A percentile compares a stretch with the other conserved stretches of the same genome.
These are phyloP conservation scores for Trichonephila inaurata DNA, from an alignment of 1,140 invertebrate genomes.

Conservation along the genomic window DNA sequence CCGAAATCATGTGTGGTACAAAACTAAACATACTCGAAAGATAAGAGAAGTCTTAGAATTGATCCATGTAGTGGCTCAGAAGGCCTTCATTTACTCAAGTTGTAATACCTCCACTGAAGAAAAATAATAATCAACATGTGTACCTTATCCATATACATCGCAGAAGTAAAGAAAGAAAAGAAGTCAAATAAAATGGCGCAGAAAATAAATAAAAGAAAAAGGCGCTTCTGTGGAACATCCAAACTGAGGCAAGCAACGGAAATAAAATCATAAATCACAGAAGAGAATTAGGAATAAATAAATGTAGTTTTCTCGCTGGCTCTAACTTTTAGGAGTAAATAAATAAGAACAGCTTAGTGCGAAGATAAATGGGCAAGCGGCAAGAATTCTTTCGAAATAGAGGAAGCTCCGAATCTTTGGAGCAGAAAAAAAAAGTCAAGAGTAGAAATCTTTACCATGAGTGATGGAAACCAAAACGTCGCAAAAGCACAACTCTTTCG, in stretches of 20 bases:
- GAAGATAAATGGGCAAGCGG: background rate
- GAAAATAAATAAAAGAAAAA: background rate
- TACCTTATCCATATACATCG: background rate
- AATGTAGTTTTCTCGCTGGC: slow-evolving; percentile 47
- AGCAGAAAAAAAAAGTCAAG: background rate
- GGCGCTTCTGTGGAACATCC: background rate
- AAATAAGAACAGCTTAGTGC: slow-evolving; percentile 52
- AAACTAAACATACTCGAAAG: no score
- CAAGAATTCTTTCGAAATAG: slow-evolving; percentile 13
- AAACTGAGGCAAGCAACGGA: background rate
- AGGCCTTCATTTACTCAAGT: no score
- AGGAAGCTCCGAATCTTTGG: slow-evolving; percentile 6
- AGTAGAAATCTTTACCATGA: slow-evolving; percentile 35
- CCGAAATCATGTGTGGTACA: no score
- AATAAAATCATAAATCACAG: slow-evolving; percentile 46
- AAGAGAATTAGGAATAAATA: slow-evolving; percentile 50
- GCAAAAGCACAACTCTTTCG: slow-evolving; percentile 34
- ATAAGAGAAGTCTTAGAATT: no score
- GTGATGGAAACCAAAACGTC: slow-evolving; percentile 40
- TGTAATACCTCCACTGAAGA: background rate
- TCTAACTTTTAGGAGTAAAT: slow-evolving; percentile 54
- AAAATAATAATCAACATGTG: slow-evolving; percentile 14
- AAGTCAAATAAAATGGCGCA: background rate
- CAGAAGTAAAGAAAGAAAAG: background rate
- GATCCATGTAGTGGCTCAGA: no score